Conservation (phyloP, 2,888 invertebrate genomes). For the Trichacis sp. region DNA sequence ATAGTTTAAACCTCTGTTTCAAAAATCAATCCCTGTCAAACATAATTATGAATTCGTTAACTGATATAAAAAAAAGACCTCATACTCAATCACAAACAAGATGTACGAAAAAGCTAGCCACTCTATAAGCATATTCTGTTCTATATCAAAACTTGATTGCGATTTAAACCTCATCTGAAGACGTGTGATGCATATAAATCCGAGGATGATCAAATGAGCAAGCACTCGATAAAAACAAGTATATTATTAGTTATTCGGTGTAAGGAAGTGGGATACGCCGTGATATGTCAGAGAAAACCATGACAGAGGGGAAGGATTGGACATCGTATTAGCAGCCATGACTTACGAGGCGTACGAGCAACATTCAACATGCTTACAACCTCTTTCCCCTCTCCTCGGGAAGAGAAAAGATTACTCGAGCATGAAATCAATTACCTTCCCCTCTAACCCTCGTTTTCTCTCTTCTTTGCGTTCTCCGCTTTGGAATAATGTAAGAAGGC, state of each 20-base stretch:
- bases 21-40: no score
- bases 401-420: conserved; percentile 55
- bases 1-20: no score
- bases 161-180: background rate
- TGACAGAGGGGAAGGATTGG: conserved; percentile 44
- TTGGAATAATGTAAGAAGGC: conserved; percentile 37
- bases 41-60: no score
- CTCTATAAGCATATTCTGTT: no score
- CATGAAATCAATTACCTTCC: conserved; percentile 62
- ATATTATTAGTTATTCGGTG: background rate
- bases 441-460: conserved; percentile 42
- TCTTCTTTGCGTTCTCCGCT: conserved; percentile 35
- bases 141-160: no score
- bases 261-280: conserved; percentile 38
- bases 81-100: no score
- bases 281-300: conserved; percentile 42
- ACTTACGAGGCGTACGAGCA: conserved; percentile 44
- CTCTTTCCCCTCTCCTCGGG: conserved; percentile 43
- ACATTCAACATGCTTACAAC: conserved; percentile 50
- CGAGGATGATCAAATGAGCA: conserved; percentile 1
- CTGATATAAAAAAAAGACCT: no score
- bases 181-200: background rate
- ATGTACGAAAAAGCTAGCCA: no score
- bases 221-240: conserved; percentile 5
- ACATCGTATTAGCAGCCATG: conserved; percentile 53